A percentile compares a stretch with the other conserved stretches of the same genome.
phyloP scores from a whole-genome alignment of 1,140 invertebrate genomes.

The Lasaia peninsularis region DNA sequence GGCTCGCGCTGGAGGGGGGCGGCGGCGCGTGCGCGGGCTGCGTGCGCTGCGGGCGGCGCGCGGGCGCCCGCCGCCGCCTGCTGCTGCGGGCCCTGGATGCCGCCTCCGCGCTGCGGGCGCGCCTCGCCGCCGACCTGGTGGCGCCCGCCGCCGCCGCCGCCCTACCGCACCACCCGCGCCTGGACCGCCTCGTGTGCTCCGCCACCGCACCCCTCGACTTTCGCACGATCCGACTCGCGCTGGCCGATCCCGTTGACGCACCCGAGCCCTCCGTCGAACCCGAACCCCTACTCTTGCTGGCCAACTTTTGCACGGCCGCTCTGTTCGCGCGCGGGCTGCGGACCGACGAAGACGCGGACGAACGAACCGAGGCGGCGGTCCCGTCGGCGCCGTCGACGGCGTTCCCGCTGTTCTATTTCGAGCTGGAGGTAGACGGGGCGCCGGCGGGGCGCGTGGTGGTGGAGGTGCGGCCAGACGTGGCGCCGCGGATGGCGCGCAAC shows the following conservation, averaged over 20 bases:
- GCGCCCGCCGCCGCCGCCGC: constrained; percentile 49
- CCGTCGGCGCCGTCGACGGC: constrained; percentile 38
- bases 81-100: constrained; percentile 80
- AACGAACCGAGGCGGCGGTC: constrained; percentile 79
- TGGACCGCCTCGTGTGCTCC: constrained; percentile 37
- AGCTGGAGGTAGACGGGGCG: constrained; percentile 85
- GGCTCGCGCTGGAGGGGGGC: constrained; percentile 83
- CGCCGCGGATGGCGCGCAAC: constrained; percentile 94
- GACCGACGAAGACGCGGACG: constrained; percentile 69
- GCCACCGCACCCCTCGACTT: constrained; percentile 1
- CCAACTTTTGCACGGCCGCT: constrained; percentile 85
- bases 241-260: constrained; percentile 82
- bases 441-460: constrained; percentile 87
- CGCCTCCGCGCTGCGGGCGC: constrained; percentile 82
- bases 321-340: constrained; percentile 84
- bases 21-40: constrained; percentile 85
- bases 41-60: constrained; percentile 81
- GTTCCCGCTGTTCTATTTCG: constrained; percentile 86
- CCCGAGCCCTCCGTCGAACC: constrained; percentile 37
- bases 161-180: constrained; percentile 69
- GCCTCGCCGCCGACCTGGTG: constrained; percentile 78
- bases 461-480: constrained; percentile 89
- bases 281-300: constrained; percentile 83
- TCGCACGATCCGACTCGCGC: constrained; percentile 80
- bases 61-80: constrained; percentile 82